phyloP scores from a whole-genome alignment of 2,797 vertebrate species.

The Phataginus tricuspis region DNA sequence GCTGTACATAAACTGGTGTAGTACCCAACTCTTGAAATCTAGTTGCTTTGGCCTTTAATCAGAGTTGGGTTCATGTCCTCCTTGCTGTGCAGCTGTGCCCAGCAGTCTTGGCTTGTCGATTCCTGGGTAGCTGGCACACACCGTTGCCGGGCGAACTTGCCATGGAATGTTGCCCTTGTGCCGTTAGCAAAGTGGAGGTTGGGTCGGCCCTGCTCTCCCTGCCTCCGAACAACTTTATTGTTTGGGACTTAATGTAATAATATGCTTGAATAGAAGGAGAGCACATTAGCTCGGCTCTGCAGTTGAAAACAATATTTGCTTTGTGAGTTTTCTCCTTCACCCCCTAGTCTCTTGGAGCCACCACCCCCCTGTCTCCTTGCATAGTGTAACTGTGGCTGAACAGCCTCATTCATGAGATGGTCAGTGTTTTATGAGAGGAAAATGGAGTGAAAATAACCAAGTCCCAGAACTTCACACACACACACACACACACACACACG shows the following conservation, averaged over 20 bases:
- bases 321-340: constrained; percentile 66
- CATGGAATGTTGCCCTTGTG: constrained; percentile 38
- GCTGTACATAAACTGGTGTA: not conserved
- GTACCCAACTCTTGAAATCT: not conserved
- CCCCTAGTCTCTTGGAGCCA: not conserved
- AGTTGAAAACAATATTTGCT: constrained; percentile 69
- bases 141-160: not conserved
- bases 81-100: not conserved
- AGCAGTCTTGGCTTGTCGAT: not conserved
- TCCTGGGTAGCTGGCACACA: constrained; percentile 19
- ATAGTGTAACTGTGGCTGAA: constrained; percentile 37
- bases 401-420: constrained; percentile 50
- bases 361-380: constrained; percentile 11
- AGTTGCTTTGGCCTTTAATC: not conserved
- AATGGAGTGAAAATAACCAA: not conserved
- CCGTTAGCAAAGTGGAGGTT: not conserved
- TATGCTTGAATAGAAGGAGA: constrained; percentile 61
- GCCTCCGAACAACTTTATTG: not conserved
- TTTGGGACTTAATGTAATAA: constrained; percentile 58
- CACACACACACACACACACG: not conserved
- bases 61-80: not conserved
- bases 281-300: constrained; percentile 22
- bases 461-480: not conserved
- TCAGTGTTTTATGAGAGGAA: constrained; percentile 23
- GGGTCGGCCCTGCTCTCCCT: not conserved